Evolutionary conservation across 1,140 invertebrate genomes (phyloP), one percentile per base, ranked within the genome.

Genomic region (Sitobion miscanthi): DNA sequence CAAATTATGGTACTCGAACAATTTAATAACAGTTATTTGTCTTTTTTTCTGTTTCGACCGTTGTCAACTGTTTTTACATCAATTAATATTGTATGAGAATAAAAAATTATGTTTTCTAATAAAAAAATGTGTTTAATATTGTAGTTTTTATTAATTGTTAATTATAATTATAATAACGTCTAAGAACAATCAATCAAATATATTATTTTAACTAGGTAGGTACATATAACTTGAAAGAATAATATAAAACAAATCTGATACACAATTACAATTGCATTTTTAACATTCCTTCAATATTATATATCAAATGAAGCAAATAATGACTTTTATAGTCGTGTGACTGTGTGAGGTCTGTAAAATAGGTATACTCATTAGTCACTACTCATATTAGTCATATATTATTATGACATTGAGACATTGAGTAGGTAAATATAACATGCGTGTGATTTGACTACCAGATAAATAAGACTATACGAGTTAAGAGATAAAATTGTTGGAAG

Each of bases 21-120:
- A n/a, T 77, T n/a, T 35, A 77, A 77, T 77, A 77, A 77, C 62
- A 77, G 62, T 77, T 77, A 77, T 77, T 77, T 20, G 62, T 77
- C n/a, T 77, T 77, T 69, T 57, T 77, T 77, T 77, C 14, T 69
- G 14, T 17, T 69, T 69, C 30, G n/a, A n/a, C 62, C n/a, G 62
- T 77, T 77, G 30, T 77, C 62, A n/a, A n/a, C 30, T 20, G 30
- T 69, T 69, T 11, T 69, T 30, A 30, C 62, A 14, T n/a, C 62
- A n/a, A n/a, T 69, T 69, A 69, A 69, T 14, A 69, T 69, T 69
- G 3, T n/a, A 17, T 2, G 4, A 69, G 11, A 69, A 69, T 11
- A 69, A 35, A n/a, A 42, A 77, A 77, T 17, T n/a, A 77, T 77
- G 62, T 20, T n/a, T 77, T 77, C 62, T 77, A 77, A 77, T 77